phyloP scores from a whole-genome alignment of 1,140 invertebrate species.

The Solenopsis fugax region DNA sequence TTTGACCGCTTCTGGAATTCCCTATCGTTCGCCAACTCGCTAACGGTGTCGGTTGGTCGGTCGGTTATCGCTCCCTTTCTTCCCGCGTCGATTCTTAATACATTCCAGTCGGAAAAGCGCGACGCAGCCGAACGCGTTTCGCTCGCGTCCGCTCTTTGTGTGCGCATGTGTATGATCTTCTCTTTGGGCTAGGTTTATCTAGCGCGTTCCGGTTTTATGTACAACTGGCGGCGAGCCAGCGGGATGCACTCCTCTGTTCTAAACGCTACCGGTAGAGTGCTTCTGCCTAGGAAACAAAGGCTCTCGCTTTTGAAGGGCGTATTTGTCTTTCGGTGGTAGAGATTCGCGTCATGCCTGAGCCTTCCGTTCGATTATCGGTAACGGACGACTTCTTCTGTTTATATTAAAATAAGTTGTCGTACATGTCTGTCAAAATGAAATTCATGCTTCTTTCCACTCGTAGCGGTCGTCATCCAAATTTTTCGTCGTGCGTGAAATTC shows the following conservation, averaged over 20 bases:
- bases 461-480: conserved; percentile 58
- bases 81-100: conserved; percentile 57
- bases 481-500: conserved; percentile 60
- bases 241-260: conserved; percentile 44
- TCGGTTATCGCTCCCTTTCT: conserved; percentile 26
- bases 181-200: conserved; percentile 63
- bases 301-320: conserved; percentile 11
- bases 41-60: conserved; percentile 46
- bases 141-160: conserved; percentile 53
- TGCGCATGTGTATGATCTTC: conserved; percentile 55
- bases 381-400: not conserved
- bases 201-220: conserved; percentile 42
- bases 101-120: conserved; percentile 61
- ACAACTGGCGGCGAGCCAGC: conserved; percentile 58
- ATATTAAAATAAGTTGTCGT: not conserved
- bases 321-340: not conserved
- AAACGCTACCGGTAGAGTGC: conserved; percentile 13
- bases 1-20: conserved; percentile 59
- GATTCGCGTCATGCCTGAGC: not conserved
- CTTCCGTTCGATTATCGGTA: not conserved
- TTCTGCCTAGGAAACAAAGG: conserved; percentile 26
- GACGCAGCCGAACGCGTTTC: conserved; percentile 29
- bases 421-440: not conserved
- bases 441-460: conserved; percentile 25
- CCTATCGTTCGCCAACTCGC: conserved; percentile 30